Evolutionary conservation across 2,888 invertebrate genomes (phyloP).

Genomic region (Quadriops clusia): DNA sequence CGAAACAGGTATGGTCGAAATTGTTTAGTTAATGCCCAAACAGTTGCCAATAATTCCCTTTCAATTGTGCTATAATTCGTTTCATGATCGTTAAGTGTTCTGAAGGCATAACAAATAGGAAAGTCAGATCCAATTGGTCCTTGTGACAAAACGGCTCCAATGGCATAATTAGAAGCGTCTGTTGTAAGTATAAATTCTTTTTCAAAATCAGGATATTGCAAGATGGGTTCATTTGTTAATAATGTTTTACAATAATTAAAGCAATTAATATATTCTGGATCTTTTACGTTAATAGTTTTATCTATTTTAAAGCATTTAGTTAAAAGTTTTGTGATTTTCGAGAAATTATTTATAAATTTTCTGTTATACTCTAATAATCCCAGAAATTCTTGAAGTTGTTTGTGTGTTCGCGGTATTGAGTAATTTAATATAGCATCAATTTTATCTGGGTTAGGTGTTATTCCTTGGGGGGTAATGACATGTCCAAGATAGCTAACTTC

Average conservation of each 20-base stretch:
- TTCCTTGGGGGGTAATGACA: conserved; percentile 10
- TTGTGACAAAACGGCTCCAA: conserved; percentile 10
- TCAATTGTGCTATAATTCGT: conserved; percentile 8
- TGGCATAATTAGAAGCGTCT: conserved; percentile 8
- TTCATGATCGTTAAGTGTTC: conserved; percentile 10
- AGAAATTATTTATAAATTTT: no score
- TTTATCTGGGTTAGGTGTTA: conserved; percentile 10
- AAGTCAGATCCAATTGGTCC: conserved; percentile 5
- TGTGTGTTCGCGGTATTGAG: no score
- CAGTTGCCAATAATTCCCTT: conserved; percentile 9
- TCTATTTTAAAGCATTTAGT: no score
- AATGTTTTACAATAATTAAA: no score
- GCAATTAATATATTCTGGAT: no score
- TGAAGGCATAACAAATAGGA: conserved; percentile 9
- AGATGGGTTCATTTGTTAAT: conserved; percentile 5
- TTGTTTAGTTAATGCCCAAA: conserved; percentile 8
- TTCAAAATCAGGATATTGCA: conserved; percentile 11
- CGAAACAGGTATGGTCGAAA: conserved; percentile 11
- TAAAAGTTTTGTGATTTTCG: no score
- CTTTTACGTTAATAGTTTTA: no score
- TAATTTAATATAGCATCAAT: conserved; percentile 19
- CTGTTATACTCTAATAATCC: no score
- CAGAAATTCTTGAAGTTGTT: no score
- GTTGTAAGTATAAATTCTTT: conserved; percentile 9
- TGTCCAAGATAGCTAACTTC: conserved; percentile 11